Evolutionary conservation across 1,140 invertebrate genomes (phyloP), one percentile per base, ranked within the genome.

Genomic region (Meloidogyne chitwoodi): DNA sequence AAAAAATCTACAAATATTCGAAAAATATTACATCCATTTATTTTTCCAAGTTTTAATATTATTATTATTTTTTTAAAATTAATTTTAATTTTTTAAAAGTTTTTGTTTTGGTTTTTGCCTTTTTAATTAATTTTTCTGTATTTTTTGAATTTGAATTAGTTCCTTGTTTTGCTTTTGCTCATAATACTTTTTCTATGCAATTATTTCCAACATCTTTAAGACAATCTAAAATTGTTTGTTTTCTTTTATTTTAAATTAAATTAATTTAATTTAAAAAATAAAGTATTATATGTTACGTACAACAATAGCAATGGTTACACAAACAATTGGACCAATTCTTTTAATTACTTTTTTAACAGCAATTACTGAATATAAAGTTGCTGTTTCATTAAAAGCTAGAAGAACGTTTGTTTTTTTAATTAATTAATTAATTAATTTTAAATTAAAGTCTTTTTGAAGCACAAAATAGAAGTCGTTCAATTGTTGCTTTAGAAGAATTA

Each of bases 131-230:
- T 61, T 78, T 24, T 44, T 80, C 82, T 34, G 78, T 81, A 26
- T 82, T 84, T 66, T 83, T 83, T 65, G 81, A 82, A 63, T 82
- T 84, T 38, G 74, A 83, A 64, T 38, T 83, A 12, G 64, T 70
- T 24, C 48, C 67, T 41, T 82, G 81, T 67, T 78, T 83, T 19
- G 68, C 69, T 1, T 69, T 79, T 31, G 68, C 29, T 48, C 78
- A 82, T 65, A 24, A 41, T 10, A 63, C 26, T 19, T 27, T 79
- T 29, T 76, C 81, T 6, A 63, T 63, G n/a, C 82, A 82, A 24
- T 56, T 82, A 14, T 71, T 61, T 74, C 73, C 79, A 12, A 82
- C 81, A 31, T 26, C 29, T 44, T 65, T 82, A 24, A 71, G 81
- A 12, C 68, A 75, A 38, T 65, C 41, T 29, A 71, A 81, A 76